Conservation (phyloP, 2,113 vertebrate genomes). For the Nicator chloris region DNA sequence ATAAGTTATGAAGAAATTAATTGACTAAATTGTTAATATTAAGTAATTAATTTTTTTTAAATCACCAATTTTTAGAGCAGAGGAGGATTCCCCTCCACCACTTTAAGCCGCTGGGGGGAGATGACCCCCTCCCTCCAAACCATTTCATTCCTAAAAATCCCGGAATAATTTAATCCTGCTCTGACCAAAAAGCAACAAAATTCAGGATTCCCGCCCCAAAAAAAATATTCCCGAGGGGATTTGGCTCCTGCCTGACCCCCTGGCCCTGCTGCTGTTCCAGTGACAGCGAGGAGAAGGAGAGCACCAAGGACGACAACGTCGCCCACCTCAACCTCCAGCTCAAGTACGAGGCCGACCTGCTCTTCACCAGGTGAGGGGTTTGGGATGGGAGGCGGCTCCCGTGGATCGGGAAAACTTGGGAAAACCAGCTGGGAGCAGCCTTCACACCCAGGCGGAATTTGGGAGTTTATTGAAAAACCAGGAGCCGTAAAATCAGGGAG, state of each 20-base stretch:
- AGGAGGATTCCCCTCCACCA: rapidly evolving
- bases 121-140: neutral
- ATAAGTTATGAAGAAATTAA: too few relatives aligned
- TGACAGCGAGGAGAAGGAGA: constrained; percentile 81
- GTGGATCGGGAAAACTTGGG: rapidly evolving
- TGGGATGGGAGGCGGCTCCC: too few relatives aligned
- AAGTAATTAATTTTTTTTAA: too few relatives aligned
- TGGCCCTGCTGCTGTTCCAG: constrained; percentile 49
- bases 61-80: neutral
- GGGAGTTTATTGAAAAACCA: neutral
- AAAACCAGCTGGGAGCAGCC: neutral
- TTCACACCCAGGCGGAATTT: neutral
- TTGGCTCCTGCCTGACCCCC: neutral
- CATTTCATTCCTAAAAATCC: neutral
- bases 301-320: constrained; percentile 80
- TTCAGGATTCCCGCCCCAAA: too few relatives aligned
- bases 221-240: neutral
- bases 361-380: constrained; percentile 86
- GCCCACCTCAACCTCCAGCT: constrained; percentile 80
- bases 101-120: neutral
- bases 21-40: too few relatives aligned
- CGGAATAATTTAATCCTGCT: neutral
- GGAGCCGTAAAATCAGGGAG: neutral
- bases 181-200: neutral
- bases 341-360: constrained; percentile 87